Base-by-base conservation (phyloP, 2,888 invertebrate genomes). In the Idaea dimidiata region DNA sequence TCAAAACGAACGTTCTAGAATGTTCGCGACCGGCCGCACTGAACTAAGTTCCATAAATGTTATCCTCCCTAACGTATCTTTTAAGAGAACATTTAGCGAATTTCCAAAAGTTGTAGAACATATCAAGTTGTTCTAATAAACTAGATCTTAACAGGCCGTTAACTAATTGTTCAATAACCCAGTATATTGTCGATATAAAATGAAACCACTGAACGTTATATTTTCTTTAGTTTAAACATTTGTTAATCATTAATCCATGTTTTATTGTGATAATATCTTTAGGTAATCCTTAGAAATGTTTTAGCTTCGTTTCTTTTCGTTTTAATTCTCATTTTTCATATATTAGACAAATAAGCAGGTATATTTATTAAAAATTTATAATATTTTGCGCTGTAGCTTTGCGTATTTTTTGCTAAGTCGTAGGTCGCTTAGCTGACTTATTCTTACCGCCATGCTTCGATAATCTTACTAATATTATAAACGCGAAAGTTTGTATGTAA, bases 91-190 rank as follows among this genome's bases (percentile, higher is more conserved):
- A 53, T 53, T 2, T 16, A 10, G 6, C 14, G 1, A n/a, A 53
- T n/a, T 53, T n/a, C 53, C n/a, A 53, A 53, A 53, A n/a, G 53
- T 53, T 53, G 14, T 53, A 53, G n/a, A n/a, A n/a, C n/a, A n/a
- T n/a, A n/a, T n/a, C n/a, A n/a, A n/a, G n/a, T n/a, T n/a, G 3
- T 53, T 53, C 10, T n/a, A 53, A 53, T 4, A 1, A 53, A 4
- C 3, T n/a, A 53, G 53, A 24, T 5, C n/a, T 6, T 53, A 6
- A 53, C 53, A 10, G 53, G 53, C 10, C 2, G n/a, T 1, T 53
- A 4, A 53, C 53, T 1, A 53, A 6, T 53, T 53, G n/a, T n/a
- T 10, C 6, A 53, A 16, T 53, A 53, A 53, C 14, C 53, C 10
- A 10, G 53, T 53, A 16, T 53, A n/a, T n/a, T n/a, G n/a, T n/a